Evolutionary conservation across 2,113 vertebrate species (phyloP), one percentile per base, ranked within the genome.

Genomic region (Eleginops maclovinus): DNA sequence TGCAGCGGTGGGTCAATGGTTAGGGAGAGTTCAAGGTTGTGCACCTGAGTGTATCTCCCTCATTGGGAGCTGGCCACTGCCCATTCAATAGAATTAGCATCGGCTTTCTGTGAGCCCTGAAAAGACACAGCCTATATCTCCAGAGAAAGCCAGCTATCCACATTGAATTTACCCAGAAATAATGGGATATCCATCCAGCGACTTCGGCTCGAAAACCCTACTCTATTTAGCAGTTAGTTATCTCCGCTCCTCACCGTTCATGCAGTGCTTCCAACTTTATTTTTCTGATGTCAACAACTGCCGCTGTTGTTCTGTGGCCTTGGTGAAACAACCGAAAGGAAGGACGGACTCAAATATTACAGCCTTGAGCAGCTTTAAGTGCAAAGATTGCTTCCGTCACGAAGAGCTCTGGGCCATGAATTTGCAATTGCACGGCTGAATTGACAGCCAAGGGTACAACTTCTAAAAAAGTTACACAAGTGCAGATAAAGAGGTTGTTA

Each of bases 1-100:
- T 26, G 69, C 75, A 79, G 61, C 14, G 21, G 68, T 64, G 82
- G 88, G 83, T 90, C 90, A 90, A 58, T 81, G 80, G 76, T 69
- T 72, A 44, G 80, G 47, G 66, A 62, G 68, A 84, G 83, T 79
- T 90, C 79, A 82, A 88, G 85, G 88, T 77, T 74, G 80, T 66
- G 85, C 64, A 79, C 60, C 67, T 86, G 72, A 77, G 76, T 44
- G 49, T 75, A 14, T 67, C 73, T 87, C 56, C 56, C 64, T 75
- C 16, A 0, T 54, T 75, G 66, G 75, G 31, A 78, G 41, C 69
- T n/a, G 65, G 46, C 70, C 58, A 64, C 63, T 54, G 41, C 21
- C 67, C 19, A 67, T 82, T 83, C 75, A 59, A 70, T 24, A 56
- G 60, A 77, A 87, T 79, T 63, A 82, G 28, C 63, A 53, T 26